phyloP scores from a whole-genome alignment of 2,113 vertebrate species.

The Ellobius talpinus region DNA sequence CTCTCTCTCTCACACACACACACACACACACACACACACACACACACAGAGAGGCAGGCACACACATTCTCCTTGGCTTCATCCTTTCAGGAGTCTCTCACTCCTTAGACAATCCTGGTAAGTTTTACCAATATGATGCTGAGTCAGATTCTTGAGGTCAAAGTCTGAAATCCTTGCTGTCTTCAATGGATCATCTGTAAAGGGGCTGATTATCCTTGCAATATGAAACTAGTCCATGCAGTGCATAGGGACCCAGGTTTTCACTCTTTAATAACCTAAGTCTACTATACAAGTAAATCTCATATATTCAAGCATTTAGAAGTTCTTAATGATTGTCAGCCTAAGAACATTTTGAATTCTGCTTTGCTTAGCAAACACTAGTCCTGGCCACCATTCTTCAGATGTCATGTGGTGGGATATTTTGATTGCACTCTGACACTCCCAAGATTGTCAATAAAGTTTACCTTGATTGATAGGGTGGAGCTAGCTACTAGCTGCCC shows the following conservation, averaged over 20 bases:
- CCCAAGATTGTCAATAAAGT: not conserved
- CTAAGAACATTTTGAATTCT: not conserved
- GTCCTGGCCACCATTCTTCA: not conserved
- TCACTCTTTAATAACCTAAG: not conserved
- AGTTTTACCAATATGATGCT: not conserved
- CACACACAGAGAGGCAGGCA: too few relatives aligned
- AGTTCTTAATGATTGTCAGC: too few relatives aligned
- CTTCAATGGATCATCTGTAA: not conserved
- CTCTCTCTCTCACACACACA: too few relatives aligned
- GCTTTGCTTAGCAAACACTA: not conserved
- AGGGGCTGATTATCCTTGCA: too few relatives aligned
- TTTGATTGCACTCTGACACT: not conserved
- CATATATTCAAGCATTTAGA: not conserved
- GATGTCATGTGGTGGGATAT: not conserved
- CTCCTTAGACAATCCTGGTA: not conserved
- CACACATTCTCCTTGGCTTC: not conserved
- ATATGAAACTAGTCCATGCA: not conserved
- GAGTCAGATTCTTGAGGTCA: not conserved
- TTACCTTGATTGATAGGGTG: not conserved
- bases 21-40: too few relatives aligned
- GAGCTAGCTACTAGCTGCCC: not conserved
- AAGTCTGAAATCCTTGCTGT: not conserved
- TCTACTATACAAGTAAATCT: not conserved
- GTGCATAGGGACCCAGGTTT: not conserved
- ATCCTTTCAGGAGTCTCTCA: not conserved